These are phyloP conservation scores for Bombus turneri DNA, from an alignment of 1,140 invertebrate species.

Conservation along the genomic window DNA sequence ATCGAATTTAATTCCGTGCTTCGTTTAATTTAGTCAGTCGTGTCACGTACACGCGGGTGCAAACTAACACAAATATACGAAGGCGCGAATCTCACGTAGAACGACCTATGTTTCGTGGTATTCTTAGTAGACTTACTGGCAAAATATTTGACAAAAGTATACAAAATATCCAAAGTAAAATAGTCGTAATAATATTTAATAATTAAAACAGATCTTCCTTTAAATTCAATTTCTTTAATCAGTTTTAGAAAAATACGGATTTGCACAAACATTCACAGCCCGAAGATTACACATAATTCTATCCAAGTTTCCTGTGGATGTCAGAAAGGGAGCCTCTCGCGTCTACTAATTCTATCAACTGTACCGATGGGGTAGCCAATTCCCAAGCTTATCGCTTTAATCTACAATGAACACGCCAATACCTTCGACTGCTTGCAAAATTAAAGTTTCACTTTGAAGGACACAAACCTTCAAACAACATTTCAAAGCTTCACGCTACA, in stretches of 20 bases:
- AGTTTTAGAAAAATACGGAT: background rate
- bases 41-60: conserved; percentile 48
- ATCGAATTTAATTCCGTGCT: conserved; percentile 59
- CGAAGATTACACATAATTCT: background rate
- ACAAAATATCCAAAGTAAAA: background rate
- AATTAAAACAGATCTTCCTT: background rate
- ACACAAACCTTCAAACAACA: background rate
- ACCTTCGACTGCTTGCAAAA: too few relatives aligned
- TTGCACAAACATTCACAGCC: background rate
- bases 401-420: background rate
- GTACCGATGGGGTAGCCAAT: background rate
- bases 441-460: background rate
- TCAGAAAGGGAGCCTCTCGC: background rate
- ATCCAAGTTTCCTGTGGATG: background rate
- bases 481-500: too few relatives aligned
- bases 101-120: background rate
- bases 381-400: background rate
- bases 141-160: background rate
- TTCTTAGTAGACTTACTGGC: background rate
- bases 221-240: background rate
- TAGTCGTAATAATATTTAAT: too few relatives aligned
- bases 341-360: background rate
- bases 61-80: conserved; percentile 62
- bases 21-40: conserved; percentile 54
- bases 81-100: conserved; percentile 18